Base-by-base conservation (phyloP, 2,888 invertebrate species). In the Drosophila pegasa region DNA sequence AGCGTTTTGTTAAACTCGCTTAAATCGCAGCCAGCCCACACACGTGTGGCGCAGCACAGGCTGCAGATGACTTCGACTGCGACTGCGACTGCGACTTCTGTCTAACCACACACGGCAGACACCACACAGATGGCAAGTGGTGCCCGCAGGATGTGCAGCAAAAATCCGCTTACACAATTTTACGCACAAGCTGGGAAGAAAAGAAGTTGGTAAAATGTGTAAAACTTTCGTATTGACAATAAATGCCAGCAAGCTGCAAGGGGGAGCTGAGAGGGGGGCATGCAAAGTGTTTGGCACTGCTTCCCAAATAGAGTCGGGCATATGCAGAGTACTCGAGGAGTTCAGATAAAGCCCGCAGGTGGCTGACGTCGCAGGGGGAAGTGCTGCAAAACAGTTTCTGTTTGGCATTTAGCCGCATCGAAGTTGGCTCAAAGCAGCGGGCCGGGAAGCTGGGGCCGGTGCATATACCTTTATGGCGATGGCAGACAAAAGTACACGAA, bases 211-310 rank as follows among this genome's bases (percentile, higher is more conserved):
- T 58, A 74, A 75, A 81, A 76, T 75, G 74, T 76, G 78, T 73
- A 75, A 88, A 88, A 87, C 79, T 87, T 88, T 85, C 57, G 73
- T 74, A 89, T 89, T 87, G 87, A 89, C 86, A 89, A 89, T 87
- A 89, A 88, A 78, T 75, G 85, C 60, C 57, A 67, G 75, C 71
- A 71, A 45, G 61, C 43, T 63, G 69, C 61, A 61, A 58, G 43
- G 50, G n/a, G n/a, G 29, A 29, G 38, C 29, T 0, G 3, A 51
- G 5, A 40, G 27, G 1, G 20, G 5, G 8, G 33, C 33, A 61
- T 52, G 52, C 41, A 59, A 67, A 67, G 63, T 72, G 55, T 72
- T 78, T 61, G 59, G 50, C 62, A 61, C 59, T 58, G 40, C 51
- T 51, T 59, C 5, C 38, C 52, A 62, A 59, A 75, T 75, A 50